Conservation (phyloP, 2,113 vertebrate genomes). For the Indri indri region DNA sequence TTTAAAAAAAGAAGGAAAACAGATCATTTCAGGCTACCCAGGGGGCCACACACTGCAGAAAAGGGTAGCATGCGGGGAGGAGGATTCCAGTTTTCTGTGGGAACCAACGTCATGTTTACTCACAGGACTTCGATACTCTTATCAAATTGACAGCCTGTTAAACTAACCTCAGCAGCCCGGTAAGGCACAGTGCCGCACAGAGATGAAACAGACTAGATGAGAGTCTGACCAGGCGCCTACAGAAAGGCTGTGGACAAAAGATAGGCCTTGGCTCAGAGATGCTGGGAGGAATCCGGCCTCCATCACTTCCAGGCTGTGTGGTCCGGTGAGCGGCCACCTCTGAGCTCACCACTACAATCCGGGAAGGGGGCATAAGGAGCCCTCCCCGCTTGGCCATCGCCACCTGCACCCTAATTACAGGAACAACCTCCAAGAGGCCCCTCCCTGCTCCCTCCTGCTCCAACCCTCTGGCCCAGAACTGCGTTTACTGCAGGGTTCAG, state of each 20-base stretch:
- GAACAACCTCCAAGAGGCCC: neutral
- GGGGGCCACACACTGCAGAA: rapidly evolving
- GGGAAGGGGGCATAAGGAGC: rapidly evolving
- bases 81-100: neutral
- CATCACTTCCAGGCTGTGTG: neutral
- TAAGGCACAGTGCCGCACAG: neutral
- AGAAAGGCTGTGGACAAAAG: neutral
- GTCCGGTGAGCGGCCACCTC: neutral
- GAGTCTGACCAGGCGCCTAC: neutral
- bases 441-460: neutral
- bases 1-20: neutral
- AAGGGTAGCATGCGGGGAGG: neutral
- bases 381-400: rapidly evolving
- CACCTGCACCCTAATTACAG: rapidly evolving
- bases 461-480: neutral
- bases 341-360: neutral
- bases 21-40: neutral
- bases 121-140: no score
- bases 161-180: rapidly evolving
- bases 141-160: neutral
- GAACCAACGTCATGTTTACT: neutral
- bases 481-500: neutral
- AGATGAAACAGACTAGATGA: rapidly evolving
- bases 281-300: neutral
- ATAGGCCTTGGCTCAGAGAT: neutral